Percentiles rank a stretch among this genome's conserved stretches.
phyloP scores from a whole-genome alignment of 2,888 invertebrate species.

The Eristalis arbustorum region DNA sequence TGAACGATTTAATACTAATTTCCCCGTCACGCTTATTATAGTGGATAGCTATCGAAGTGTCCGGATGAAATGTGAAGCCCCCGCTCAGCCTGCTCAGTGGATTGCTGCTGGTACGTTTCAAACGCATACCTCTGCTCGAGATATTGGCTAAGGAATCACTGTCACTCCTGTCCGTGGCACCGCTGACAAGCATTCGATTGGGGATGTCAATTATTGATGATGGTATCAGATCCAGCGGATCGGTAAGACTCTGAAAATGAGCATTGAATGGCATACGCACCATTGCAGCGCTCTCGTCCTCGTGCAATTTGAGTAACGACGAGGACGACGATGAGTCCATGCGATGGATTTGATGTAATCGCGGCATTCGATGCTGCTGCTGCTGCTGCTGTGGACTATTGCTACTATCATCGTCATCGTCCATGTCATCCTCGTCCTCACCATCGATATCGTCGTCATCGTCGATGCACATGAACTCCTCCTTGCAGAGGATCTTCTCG shows the following conservation, averaged over 20 bases:
- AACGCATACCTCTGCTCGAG: slow-evolving; percentile 46
- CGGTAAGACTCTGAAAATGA: slow-evolving; percentile 68
- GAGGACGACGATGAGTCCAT: slow-evolving; percentile 63
- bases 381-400: slow-evolving; percentile 56
- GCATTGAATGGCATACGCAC: slow-evolving; percentile 65
- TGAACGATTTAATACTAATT: slow-evolving; percentile 78
- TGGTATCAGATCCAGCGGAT: slow-evolving; percentile 78
- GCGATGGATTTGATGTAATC: slow-evolving; percentile 56
- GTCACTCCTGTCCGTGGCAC: slow-evolving; percentile 18
- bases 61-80: slow-evolving; percentile 77
- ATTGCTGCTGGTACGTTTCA: slow-evolving; percentile 60
- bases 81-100: slow-evolving; percentile 72
- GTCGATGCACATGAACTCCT: slow-evolving; percentile 79
- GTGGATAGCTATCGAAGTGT: slow-evolving; percentile 76
- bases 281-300: slow-evolving; percentile 64
- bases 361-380: slow-evolving; percentile 51
- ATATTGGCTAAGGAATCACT: slow-evolving; percentile 42
- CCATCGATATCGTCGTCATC: slow-evolving; percentile 76
- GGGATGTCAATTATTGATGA: slow-evolving; percentile 75
- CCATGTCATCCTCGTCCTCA: slow-evolving; percentile 65
- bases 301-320: slow-evolving; percentile 59
- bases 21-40: slow-evolving; percentile 78
- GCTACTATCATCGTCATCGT: slow-evolving; percentile 58
- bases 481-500: slow-evolving; percentile 80
- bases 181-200: slow-evolving; percentile 64